Evolutionary conservation across 1,140 invertebrate species (phyloP), one percentile per base, ranked within the genome.

Genomic region (Polypedilum pembai): DNA sequence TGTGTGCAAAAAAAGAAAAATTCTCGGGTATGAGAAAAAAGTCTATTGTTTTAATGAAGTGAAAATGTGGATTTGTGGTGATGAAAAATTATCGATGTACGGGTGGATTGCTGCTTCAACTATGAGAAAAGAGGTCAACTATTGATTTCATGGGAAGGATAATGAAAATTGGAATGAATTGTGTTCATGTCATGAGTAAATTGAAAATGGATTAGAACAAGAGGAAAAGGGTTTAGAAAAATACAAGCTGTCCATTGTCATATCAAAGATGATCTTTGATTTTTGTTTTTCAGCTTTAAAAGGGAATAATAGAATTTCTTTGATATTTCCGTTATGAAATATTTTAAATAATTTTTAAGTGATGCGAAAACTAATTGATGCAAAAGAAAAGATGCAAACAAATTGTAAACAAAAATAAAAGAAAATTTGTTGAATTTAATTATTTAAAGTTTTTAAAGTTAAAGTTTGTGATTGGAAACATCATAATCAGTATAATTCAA

Each of bases 31-130:
- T 18, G 18, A 20, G 17, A 21, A 69, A 18, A 69, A 69, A 69
- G 17, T 33, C 65, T 69, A 69, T 69, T 69, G 65, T 69, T 69
- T 69, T 69, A 69, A 69, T 69, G 65, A 69, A 69, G 65, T 69
- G 65, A 69, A 69, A 69, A 69, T 69, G 10, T 18, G 65, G 65
- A 69, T 69, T 69, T 69, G 65, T 69, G 65, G 65, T 18, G 65
- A 69, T 69, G 17, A 69, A 69, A 20, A 69, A 69, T 69, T 18
- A n/a, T 56, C n/a, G 12, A 69, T 69, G 65, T 69, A 18, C 17
- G 65, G 17, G 65, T 8, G 7, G 2, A 20, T 66, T 10, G 5
- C 41, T 12, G 41, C 41, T 12, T 4, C 45, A 56, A 3, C 24
- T 33, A 33, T 33, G 24, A 1, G 15, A 56, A 56, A 56, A 56